Evolutionary conservation across 1,140 invertebrate species (phyloP), one percentile per base, ranked within the genome.

Genomic region (Bombus turneri): DNA sequence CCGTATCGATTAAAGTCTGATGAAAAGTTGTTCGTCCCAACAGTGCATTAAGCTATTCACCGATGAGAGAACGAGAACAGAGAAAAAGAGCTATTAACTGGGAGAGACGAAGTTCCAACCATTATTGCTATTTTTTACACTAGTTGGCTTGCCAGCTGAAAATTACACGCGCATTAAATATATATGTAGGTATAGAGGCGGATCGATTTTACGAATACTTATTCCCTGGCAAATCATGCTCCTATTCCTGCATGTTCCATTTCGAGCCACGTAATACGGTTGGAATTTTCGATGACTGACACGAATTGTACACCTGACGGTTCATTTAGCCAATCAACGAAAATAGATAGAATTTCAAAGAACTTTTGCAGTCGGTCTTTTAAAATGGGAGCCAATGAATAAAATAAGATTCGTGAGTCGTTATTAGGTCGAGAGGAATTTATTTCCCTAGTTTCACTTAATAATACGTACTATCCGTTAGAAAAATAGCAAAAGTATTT

Each of bases 111-210:
- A 89, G 76, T 83, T 81, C 76, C 64, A 68, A 72, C 87, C 86
- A 89, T 92, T 90, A 91, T 83, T 87, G 74, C 72, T 88, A 87
- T 88, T 91, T 90, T 91, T 88, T 88, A 87, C 72, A 76, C 75
- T 73, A 41, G 69, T 75, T 74, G 41, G 78, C 68, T 75, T 77
- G 79, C 81, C 83, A 84, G 77, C 76, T 89, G 86, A 68, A 92
- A 90, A 88, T 92, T 88, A 91, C 83, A 84, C 66, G 41, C 53
- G 31, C 53, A 10, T 68, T 73, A 57, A 6, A 68, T n/a, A 13
- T n/a, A 47, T 25, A 53, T 22, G 5, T 6, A 39, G 25, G 34
- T 5, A 64, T 3, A 28, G 39, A 22, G 39, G 9, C 25, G 15
- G 15, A n/a, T 73, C 53, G 57, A 57, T 37, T 75, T 64, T 41